Conservation (phyloP, 2,888 invertebrate species). For the Brenthis hecate region DNA sequence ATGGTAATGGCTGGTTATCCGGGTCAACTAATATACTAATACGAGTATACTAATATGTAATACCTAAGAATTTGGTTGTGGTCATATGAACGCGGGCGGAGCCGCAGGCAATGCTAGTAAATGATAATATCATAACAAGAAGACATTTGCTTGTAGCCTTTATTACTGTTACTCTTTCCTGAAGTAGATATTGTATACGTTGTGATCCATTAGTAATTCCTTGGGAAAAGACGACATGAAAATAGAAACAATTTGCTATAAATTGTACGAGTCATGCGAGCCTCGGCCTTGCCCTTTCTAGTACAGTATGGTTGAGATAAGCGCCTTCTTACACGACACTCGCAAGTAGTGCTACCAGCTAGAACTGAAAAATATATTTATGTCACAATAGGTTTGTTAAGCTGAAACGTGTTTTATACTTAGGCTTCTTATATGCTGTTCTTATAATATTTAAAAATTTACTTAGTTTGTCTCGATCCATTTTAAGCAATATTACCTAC, state of each 20-base stretch:
- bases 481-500: too few relatives aligned
- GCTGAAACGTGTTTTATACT: too few relatives aligned
- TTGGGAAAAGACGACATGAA: constrained; percentile 50
- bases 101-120: too few relatives aligned
- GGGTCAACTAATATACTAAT: too few relatives aligned
- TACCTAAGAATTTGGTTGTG: too few relatives aligned
- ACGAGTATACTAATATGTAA: too few relatives aligned
- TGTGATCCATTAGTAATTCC: constrained; percentile 23
- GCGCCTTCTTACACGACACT: constrained; percentile 44
- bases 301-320: constrained; percentile 54
- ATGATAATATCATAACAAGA: too few relatives aligned
- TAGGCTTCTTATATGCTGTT: too few relatives aligned
- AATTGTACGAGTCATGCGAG: constrained; percentile 62
- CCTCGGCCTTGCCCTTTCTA: constrained; percentile 63
- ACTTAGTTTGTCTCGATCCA: too few relatives aligned
- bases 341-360: constrained; percentile 35
- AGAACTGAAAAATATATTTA: constrained; percentile 9
- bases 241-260: constrained; percentile 55
- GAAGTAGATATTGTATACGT: neutral
- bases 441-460: too few relatives aligned
- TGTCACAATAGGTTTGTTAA: neutral
- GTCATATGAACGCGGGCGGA: too few relatives aligned
- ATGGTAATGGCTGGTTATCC: too few relatives aligned
- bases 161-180: neutral
- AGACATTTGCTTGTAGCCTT: neutral